Evolutionary conservation across 2,888 invertebrate genomes (phyloP).

Genomic region (Danaus chrysippus): DNA sequence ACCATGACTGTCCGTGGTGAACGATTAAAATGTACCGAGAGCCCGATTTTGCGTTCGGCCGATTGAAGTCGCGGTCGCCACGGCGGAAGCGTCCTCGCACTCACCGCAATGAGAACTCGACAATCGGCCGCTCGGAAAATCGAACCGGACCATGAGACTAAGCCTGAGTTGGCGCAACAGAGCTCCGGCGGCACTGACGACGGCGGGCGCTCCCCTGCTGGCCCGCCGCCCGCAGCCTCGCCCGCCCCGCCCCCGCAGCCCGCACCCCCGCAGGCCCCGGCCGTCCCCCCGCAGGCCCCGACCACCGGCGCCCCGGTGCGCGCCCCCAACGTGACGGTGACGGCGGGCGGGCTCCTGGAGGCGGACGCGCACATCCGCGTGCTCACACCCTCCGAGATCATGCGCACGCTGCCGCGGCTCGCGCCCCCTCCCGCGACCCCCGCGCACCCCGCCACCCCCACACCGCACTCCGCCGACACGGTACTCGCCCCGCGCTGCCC

Average conservation of each 20-base stretch:
- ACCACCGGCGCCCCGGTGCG: conserved; percentile 62
- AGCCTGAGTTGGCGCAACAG: conserved; percentile 60
- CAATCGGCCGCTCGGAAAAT: conserved; percentile 16
- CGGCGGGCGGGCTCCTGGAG: conserved; percentile 80
- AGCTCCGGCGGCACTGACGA: conserved; percentile 56
- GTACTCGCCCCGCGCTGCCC: conserved; percentile 23
- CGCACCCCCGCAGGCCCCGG: conserved; percentile 46
- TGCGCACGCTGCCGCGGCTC: conserved; percentile 93
- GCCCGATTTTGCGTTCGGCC: conserved; percentile 10
- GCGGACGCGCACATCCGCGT: conserved; percentile 92
- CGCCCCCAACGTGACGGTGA: conserved; percentile 84
- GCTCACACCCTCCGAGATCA: conserved; percentile 93
- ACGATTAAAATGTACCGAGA: conserved; percentile 7
- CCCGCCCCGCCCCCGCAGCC: conserved; percentile 33
- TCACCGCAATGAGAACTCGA: conserved; percentile 14
- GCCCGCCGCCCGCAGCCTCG: conserved; percentile 36
- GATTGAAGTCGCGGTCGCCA: neutral
- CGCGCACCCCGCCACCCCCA: conserved; percentile 37
- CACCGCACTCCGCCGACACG: conserved; percentile 33
- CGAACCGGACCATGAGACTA: conserved; percentile 35
- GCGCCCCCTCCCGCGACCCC: conserved; percentile 78
- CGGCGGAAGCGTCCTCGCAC: neutral
- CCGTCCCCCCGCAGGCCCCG: conserved; percentile 45
- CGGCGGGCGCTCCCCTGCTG: conserved; percentile 60
- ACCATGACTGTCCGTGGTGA: conserved; percentile 3